Evolutionary conservation across 2,888 invertebrate species (phyloP).

Genomic region (Baccha elongata): DNA sequence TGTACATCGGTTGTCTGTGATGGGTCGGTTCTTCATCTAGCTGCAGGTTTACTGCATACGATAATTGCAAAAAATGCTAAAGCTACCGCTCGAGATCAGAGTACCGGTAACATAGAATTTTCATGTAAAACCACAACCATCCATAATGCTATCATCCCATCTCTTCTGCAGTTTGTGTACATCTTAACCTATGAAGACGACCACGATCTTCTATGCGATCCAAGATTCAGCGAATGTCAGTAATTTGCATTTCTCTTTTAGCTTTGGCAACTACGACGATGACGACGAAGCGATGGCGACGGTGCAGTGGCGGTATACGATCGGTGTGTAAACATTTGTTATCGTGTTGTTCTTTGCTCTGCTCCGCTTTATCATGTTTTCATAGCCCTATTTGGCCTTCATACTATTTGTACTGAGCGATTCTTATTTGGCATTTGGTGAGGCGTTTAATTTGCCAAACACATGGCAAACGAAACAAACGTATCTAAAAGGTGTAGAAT

Average conservation of each 20-base stretch:
- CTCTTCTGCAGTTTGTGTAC: constrained; percentile 1
- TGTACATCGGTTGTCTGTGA: background rate
- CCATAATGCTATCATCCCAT: constrained; percentile 64
- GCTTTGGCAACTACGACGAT: constrained; percentile 23
- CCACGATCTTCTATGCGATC: background rate
- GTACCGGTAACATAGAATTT: constrained; percentile 38
- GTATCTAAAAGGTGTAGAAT: background rate
- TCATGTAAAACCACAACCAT: constrained; percentile 55
- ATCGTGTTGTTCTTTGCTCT: constrained; percentile 34
- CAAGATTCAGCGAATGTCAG: constrained; percentile 51
- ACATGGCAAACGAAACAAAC: constrained; percentile 16
- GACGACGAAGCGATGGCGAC: background rate
- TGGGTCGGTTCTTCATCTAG: background rate
- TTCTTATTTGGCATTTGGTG: constrained; percentile 57
- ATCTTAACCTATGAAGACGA: constrained; percentile 2
- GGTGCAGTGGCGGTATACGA: background rate
- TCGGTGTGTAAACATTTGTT: constrained; percentile 14
- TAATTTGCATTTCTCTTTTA: constrained; percentile 67
- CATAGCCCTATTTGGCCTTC: constrained; percentile 40
- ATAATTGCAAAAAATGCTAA: constrained; percentile 26
- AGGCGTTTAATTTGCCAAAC: constrained; percentile 55
- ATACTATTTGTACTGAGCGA: constrained; percentile 25
- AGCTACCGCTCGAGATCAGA: constrained; percentile 17
- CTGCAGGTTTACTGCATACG: background rate
- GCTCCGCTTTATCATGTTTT: constrained; percentile 46